Conservation (phyloP, 1,140 invertebrate species). For the Sminthurides bifidus region DNA sequence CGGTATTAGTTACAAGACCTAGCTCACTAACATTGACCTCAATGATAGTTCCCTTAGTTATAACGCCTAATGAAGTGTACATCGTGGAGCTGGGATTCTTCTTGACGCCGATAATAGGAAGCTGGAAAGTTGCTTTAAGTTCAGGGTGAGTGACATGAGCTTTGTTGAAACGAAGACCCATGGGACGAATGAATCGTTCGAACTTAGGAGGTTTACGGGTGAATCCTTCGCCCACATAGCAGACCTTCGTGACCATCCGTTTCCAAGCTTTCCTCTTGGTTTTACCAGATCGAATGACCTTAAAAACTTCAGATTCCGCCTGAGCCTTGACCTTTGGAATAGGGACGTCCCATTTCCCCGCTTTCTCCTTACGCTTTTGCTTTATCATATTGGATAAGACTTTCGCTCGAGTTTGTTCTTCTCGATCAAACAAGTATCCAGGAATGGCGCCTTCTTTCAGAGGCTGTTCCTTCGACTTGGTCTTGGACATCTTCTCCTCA, state of each 20-base stretch:
- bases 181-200: slow-evolving; percentile 96
- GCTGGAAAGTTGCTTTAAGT: slow-evolving; percentile 93
- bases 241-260: slow-evolving; percentile 97
- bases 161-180: slow-evolving; percentile 91
- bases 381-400: slow-evolving; percentile 99
- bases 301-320: slow-evolving; percentile 96
- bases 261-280: slow-evolving; percentile 96
- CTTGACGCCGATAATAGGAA: slow-evolving; percentile 98
- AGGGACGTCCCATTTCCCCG: slow-evolving; percentile 99
- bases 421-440: slow-evolving; percentile 91
- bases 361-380: slow-evolving; percentile 99
- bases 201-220: slow-evolving; percentile 99
- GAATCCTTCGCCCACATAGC: slow-evolving; percentile 95
- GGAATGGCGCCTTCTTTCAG: slow-evolving; percentile 84
- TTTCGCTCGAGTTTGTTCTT: slow-evolving; percentile 86
- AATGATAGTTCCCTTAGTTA: slow-evolving; percentile 95
- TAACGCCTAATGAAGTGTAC: slow-evolving; percentile 94
- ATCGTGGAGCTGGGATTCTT: slow-evolving; percentile 97
- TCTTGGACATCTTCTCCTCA: slow-evolving; percentile 78
- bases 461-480: slow-evolving; percentile 51
- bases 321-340: slow-evolving; percentile 96
- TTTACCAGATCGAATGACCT: slow-evolving; percentile 88
- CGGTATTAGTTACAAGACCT: slow-evolving; percentile 94
- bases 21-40: slow-evolving; percentile 98
- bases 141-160: slow-evolving; percentile 99